A percentile compares a stretch with the other conserved stretches of the same genome.
phyloP scores from a whole-genome alignment of 2,797 vertebrate species.

The Esox lucius region DNA sequence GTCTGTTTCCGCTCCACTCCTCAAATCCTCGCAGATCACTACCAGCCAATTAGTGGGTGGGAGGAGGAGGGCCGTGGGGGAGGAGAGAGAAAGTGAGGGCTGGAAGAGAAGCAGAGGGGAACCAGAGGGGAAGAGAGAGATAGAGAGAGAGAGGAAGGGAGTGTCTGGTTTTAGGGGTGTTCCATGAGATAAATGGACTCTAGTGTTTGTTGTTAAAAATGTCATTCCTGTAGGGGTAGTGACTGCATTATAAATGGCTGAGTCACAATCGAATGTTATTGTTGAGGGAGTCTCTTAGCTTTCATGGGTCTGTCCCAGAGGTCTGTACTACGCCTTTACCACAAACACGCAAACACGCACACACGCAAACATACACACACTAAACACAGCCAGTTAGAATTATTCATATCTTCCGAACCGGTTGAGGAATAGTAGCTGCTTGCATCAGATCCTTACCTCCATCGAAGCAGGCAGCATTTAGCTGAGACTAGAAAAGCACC shows the following conservation, averaged over 20 bases:
- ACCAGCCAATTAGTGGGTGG: not conserved
- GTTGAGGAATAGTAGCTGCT: not conserved
- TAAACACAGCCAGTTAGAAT: not conserved
- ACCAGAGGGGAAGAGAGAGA: too few species aligned
- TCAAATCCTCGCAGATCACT: conserved; percentile 3
- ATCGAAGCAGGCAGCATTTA: not conserved
- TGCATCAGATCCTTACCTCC: not conserved
- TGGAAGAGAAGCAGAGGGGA: too few species aligned
- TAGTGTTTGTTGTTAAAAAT: not conserved
- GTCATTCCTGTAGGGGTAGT: not conserved
- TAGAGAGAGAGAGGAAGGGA: not conserved
- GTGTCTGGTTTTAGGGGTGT: not conserved
- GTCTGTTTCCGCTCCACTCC: not conserved
- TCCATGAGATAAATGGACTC: not conserved
- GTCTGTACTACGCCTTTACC: not conserved
- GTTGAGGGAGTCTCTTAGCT: not conserved
- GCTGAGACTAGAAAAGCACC: not conserved
- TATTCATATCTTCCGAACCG: too few species aligned
- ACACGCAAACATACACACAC: not conserved
- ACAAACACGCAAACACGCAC: not conserved
- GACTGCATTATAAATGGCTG: not conserved
- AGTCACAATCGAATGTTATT: not conserved
- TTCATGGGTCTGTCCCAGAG: not conserved
- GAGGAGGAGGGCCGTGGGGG: too few species aligned
- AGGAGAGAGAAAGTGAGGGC: too few species aligned